Conservation (phyloP, 2,888 invertebrate genomes). For the Unio pictorum region DNA sequence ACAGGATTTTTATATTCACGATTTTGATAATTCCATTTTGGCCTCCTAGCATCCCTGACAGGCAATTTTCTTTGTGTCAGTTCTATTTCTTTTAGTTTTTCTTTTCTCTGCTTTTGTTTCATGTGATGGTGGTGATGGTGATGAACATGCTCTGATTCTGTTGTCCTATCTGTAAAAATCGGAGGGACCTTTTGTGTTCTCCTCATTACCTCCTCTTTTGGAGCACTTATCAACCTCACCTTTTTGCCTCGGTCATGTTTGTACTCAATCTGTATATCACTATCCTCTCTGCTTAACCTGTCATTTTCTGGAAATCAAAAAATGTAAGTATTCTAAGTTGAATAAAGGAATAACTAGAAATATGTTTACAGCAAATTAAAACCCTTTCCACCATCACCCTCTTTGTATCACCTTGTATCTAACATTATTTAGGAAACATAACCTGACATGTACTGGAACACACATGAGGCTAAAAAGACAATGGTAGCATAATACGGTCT, state of each 20-base stretch:
- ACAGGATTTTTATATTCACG: constrained; percentile 36
- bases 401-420: neutral
- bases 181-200: constrained; percentile 16
- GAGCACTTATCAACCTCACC: constrained; percentile 55
- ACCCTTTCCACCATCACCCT: neutral
- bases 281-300: constrained; percentile 32
- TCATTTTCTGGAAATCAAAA: constrained; percentile 6
- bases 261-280: constrained; percentile 56
- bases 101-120: constrained; percentile 14
- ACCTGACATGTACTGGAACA: too few species aligned
- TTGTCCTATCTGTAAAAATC: constrained; percentile 13
- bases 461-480: too few species aligned
- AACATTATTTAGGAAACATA: too few species aligned
- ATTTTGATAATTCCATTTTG: constrained; percentile 61
- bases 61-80: constrained; percentile 22
- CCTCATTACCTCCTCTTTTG: constrained; percentile 30
- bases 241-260: constrained; percentile 47
- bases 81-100: constrained; percentile 24
- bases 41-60: constrained; percentile 34
- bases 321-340: neutral
- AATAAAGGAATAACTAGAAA: neutral
- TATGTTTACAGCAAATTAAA: neutral
- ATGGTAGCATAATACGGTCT: too few species aligned
- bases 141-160: constrained; percentile 27
- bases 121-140: constrained; percentile 20